Conservation (phyloP, 1,140 invertebrate species). For the Megalonaias nervosa region DNA sequence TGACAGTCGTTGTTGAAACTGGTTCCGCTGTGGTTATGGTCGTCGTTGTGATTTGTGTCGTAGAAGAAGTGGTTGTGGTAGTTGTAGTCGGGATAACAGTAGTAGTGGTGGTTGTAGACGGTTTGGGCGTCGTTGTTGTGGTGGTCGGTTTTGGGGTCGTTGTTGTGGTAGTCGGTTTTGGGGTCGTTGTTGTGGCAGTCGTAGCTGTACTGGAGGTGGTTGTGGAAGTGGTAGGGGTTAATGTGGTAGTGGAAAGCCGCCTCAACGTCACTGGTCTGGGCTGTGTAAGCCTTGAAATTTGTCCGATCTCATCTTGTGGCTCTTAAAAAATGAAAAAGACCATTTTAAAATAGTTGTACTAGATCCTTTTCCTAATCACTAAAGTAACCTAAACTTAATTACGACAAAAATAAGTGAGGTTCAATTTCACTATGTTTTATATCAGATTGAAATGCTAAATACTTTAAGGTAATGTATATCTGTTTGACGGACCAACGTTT, state of each 20-base stretch:
- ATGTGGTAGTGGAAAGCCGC: background rate
- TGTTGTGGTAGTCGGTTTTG: slow-evolving; percentile 14
- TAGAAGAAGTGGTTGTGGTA: slow-evolving; percentile 13
- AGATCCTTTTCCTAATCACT: no score
- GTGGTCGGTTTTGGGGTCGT: slow-evolving; percentile 5
- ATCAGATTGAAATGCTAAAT: no score
- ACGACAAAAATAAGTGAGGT: no score
- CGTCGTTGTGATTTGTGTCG: background rate
- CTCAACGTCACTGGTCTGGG: no score
- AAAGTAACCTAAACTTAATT: no score
- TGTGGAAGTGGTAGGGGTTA: background rate
- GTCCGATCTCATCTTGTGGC: no score
- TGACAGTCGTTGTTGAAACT: background rate
- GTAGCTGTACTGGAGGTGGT: slow-evolving; percentile 13
- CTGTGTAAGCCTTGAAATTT: no score
- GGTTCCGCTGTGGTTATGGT: background rate
- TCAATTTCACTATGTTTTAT: no score
- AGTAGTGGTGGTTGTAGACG: background rate
- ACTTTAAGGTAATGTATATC: no score
- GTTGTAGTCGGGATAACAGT: slow-evolving; percentile 9
- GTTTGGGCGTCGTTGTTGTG: background rate
- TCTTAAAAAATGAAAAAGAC: no score
- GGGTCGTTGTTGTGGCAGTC: slow-evolving; percentile 9
- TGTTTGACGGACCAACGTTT: no score
- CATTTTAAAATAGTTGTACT: no score